Evolutionary conservation across 2,113 vertebrate genomes (phyloP).

Genomic region (Tapirus terrestris): DNA sequence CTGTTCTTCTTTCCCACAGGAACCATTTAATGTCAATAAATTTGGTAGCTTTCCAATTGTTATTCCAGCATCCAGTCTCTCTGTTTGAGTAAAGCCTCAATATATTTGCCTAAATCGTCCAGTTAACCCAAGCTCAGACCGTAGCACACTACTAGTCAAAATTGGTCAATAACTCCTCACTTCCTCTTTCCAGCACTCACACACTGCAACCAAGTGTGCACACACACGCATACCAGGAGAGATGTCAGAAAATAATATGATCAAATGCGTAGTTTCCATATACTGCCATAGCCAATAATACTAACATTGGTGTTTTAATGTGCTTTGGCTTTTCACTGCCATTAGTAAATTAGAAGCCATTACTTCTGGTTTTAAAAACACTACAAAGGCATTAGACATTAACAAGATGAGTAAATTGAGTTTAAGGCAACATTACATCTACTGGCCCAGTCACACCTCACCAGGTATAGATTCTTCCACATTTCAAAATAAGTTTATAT

Average conservation of each 20-base stretch:
- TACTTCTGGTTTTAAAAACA: background rate
- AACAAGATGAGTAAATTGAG: background rate
- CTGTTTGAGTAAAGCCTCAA: background rate
- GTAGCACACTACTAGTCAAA: background rate
- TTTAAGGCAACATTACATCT: constrained; percentile 7
- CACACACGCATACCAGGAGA: background rate
- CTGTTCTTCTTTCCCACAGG: background rate
- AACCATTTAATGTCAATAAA: background rate
- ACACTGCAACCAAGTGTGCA: background rate
- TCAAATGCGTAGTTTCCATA: background rate
- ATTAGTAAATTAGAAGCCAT: background rate
- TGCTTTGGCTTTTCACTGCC: background rate
- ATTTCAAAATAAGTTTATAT: background rate
- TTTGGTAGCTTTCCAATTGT: background rate
- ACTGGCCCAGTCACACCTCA: background rate
- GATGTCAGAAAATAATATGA: background rate
- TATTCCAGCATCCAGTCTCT: background rate
- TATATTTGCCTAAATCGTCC: background rate
- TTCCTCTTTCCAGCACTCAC: background rate
- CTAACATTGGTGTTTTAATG: background rate
- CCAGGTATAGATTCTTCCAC: background rate
- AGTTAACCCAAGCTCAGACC: background rate
- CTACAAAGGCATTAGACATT: background rate
- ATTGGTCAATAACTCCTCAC: background rate
- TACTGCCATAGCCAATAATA: background rate